Conservation (phyloP, 2,113 vertebrate genomes). For the Australoheros scitulus region DNA sequence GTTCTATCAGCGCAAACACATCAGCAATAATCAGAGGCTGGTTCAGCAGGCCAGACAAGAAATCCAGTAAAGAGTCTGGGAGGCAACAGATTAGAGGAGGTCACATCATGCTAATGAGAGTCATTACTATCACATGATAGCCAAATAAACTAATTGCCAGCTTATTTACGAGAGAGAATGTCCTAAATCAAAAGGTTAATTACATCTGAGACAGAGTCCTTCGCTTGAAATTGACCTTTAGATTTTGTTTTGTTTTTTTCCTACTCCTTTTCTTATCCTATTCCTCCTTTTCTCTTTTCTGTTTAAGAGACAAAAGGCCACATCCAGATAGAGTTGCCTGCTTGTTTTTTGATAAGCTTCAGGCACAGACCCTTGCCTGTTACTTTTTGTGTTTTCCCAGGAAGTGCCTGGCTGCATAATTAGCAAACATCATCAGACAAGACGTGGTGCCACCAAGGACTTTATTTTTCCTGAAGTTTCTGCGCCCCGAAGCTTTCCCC, state of each 20-base stretch:
- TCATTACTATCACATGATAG: conserved; percentile 80
- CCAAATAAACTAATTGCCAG: conserved; percentile 81
- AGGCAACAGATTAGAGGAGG: conserved; percentile 75
- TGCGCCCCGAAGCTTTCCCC: conserved; percentile 93
- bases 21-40: conserved; percentile 52
- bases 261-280: conserved; percentile 20
- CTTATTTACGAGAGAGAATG: conserved; percentile 74
- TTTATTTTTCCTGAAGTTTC: conserved; percentile 84
- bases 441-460: conserved; percentile 86
- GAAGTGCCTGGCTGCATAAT: conserved; percentile 95
- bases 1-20: conserved; percentile 42
- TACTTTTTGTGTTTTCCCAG: conserved; percentile 82
- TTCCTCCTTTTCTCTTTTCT: conserved; percentile 40
- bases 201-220: conserved; percentile 79
- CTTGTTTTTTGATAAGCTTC: conserved; percentile 91
- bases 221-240: conserved; percentile 82
- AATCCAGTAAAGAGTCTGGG: conserved; percentile 57
- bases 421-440: conserved; percentile 97
- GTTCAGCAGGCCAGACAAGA: conserved; percentile 42
- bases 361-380: conserved; percentile 92
- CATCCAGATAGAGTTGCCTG: conserved; percentile 87
- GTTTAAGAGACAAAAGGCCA: conserved; percentile 76
- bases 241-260: conserved; percentile 71
- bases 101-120: conserved; percentile 82
- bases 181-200: conserved; percentile 84